Conservation (phyloP, 1,140 invertebrate species). For the Drosophila kanapiae region DNA sequence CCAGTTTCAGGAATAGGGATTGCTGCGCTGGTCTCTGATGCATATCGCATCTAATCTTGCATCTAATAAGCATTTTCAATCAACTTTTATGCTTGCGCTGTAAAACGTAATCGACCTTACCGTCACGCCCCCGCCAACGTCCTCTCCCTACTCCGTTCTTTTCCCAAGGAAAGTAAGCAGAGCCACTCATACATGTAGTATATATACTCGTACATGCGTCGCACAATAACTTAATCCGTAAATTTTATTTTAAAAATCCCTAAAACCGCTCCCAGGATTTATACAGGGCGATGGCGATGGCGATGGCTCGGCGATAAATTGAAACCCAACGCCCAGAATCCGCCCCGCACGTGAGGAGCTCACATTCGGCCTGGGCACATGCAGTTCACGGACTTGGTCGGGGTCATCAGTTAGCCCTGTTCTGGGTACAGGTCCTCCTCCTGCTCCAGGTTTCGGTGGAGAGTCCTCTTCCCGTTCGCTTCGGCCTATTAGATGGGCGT, state of each 20-base stretch:
- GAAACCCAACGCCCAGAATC: constrained; percentile 60
- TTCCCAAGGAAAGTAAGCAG: constrained; percentile 37
- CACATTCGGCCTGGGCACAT: constrained; percentile 22
- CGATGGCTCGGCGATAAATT: constrained; percentile 70
- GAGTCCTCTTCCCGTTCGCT: constrained; percentile 32
- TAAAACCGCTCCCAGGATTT: constrained; percentile 74
- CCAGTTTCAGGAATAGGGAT: constrained; percentile 31
- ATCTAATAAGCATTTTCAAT: constrained; percentile 85
- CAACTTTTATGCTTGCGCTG: constrained; percentile 84
- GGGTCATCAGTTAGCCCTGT: constrained; percentile 19
- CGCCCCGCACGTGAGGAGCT: constrained; percentile 35
- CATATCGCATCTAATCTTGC: constrained; percentile 84
- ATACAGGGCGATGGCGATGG: constrained; percentile 49
- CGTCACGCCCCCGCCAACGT: constrained; percentile 38
- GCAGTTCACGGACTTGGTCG: constrained; percentile 15
- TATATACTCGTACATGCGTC: constrained; percentile 26
- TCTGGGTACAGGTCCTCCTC: constrained; percentile 6
- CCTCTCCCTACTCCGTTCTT: background rate
- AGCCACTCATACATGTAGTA: constrained; percentile 20
- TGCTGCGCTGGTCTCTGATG: constrained; percentile 55
- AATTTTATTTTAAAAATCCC: constrained; percentile 84
- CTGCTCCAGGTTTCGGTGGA: background rate
- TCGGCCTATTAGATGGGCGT: constrained; percentile 61
- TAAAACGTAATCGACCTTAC: constrained; percentile 84
- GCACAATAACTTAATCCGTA: constrained; percentile 85